phyloP scores from a whole-genome alignment of 1,140 invertebrate species.

The Muscidifurax raptorellus region DNA sequence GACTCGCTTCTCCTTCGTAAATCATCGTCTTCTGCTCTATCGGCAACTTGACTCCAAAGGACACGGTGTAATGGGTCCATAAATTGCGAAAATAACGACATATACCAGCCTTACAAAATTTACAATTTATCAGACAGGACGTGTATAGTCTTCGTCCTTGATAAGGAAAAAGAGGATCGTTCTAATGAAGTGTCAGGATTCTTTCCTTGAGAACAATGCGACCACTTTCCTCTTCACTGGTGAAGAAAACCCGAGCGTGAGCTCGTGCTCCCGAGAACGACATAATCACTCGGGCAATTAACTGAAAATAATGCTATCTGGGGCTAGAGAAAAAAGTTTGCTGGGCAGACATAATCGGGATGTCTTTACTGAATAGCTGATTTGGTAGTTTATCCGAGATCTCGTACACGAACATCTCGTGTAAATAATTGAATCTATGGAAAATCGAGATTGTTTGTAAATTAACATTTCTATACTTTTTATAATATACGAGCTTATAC shows the following conservation, averaged over 20 bases:
- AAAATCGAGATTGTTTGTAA: no score
- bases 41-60: not conserved
- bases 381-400: no score
- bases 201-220: constrained; percentile 9
- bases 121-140: not conserved
- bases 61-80: not conserved
- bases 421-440: no score
- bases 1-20: not conserved
- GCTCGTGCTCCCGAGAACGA: not conserved
- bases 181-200: not conserved
- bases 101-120: not conserved
- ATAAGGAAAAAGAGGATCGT: not conserved
- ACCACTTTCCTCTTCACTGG: not conserved
- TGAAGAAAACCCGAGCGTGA: not conserved
- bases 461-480: no score
- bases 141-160: not conserved
- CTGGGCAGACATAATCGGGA: no score
- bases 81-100: not conserved
- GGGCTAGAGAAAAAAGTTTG: no score
- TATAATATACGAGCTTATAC: no score
- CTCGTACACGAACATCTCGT: no score
- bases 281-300: not conserved
- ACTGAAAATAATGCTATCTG: not conserved
- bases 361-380: no score
- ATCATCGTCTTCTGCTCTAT: not conserved